Conservation (phyloP, 2,797 vertebrate genomes). For the Danio kyathit region DNA sequence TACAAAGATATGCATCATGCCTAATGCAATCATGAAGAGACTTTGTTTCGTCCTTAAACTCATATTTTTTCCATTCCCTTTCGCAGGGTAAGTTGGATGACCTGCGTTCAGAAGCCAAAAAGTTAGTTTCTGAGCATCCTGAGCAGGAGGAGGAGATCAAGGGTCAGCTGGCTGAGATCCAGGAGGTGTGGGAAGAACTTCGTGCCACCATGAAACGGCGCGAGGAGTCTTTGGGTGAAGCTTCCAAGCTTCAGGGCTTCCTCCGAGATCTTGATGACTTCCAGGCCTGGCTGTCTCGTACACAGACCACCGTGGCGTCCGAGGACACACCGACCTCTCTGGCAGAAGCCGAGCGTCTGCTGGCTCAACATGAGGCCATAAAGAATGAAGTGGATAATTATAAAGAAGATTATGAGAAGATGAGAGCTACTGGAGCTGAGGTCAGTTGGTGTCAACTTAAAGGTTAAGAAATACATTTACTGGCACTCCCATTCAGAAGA, state of each 20-base stretch:
- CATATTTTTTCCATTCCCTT: background rate
- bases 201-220: slow-evolving; percentile 86
- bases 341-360: slow-evolving; percentile 86
- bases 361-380: slow-evolving; percentile 89
- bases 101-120: slow-evolving; percentile 83
- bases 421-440: slow-evolving; percentile 87
- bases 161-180: slow-evolving; percentile 79
- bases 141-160: slow-evolving; percentile 83
- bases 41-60: background rate
- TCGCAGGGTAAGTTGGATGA: slow-evolving; percentile 86
- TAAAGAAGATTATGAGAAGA: slow-evolving; percentile 88
- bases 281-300: slow-evolving; percentile 92
- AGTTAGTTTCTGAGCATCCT: slow-evolving; percentile 83
- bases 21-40: background rate
- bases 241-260: slow-evolving; percentile 92
- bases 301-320: slow-evolving; percentile 90
- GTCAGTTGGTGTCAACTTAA: slow-evolving; percentile 66
- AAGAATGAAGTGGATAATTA: slow-evolving; percentile 93
- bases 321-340: slow-evolving; percentile 91
- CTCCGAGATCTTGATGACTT: slow-evolving; percentile 92
- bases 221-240: slow-evolving; percentile 92
- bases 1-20: slow-evolving; percentile 50
- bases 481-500: background rate
- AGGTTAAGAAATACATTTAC: background rate
- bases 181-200: slow-evolving; percentile 90